Conservation (phyloP, 2,888 invertebrate species). For the Drosophila sordidula region DNA sequence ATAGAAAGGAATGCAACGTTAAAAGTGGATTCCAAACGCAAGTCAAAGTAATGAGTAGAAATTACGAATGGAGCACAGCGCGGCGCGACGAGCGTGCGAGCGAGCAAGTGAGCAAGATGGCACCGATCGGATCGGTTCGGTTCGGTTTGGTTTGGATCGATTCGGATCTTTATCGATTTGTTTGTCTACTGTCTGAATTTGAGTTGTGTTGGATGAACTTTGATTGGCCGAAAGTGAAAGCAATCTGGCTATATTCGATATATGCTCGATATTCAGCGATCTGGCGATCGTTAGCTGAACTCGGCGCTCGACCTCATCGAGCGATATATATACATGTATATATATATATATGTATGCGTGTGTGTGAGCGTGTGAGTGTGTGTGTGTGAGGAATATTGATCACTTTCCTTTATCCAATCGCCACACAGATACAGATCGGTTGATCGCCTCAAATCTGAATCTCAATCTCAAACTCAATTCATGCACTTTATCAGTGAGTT, state of each 20-base stretch:
- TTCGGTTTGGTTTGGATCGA: conserved; percentile 27
- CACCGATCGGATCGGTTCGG: conserved; percentile 54
- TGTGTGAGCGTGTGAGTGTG: neutral
- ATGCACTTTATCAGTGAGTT: conserved; percentile 25
- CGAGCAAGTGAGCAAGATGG: conserved; percentile 71
- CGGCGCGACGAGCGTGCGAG: conserved; percentile 79
- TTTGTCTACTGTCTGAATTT: conserved; percentile 39
- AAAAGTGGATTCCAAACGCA: conserved; percentile 51
- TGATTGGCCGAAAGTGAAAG: conserved; percentile 24
- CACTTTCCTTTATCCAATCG: conserved; percentile 27
- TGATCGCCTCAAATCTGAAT: conserved; percentile 27
- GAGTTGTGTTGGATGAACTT: conserved; percentile 30
- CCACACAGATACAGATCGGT: conserved; percentile 18
- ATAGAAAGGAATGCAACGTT: conserved; percentile 78
- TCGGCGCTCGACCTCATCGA: neutral
- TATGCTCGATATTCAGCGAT: conserved; percentile 20
- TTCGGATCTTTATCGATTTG: conserved; percentile 33
- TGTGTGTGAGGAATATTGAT: conserved; percentile 1
- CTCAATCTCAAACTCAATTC: conserved; percentile 44
- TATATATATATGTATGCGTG: neutral
- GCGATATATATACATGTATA: neutral
- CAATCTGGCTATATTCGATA: conserved; percentile 44
- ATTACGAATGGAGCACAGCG: conserved; percentile 84
- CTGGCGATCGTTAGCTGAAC: conserved; percentile 16
- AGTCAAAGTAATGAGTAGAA: conserved; percentile 79